phyloP scores from a whole-genome alignment of 2,797 vertebrate genomes.

The Alauda arvensis region DNA sequence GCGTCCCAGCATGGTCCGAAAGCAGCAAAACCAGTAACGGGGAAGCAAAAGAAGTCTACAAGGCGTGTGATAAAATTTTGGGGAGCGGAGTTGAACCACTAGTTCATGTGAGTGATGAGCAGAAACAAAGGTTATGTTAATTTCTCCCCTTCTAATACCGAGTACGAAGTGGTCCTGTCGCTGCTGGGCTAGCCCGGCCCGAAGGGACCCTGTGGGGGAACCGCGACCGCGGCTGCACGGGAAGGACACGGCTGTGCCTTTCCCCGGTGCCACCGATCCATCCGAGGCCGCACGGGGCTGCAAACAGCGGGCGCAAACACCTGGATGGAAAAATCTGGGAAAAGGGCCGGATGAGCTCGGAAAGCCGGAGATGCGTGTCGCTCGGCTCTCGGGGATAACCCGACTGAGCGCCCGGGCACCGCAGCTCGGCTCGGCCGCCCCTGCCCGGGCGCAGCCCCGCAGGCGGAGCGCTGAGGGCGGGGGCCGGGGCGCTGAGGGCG shows the following conservation, averaged over 20 bases:
- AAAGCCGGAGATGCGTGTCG: not conserved
- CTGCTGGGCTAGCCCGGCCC: not conserved
- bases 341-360: not conserved
- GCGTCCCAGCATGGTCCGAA: accelerated
- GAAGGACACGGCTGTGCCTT: not conserved
- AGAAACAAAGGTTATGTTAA: accelerated
- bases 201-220: accelerated
- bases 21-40: accelerated
- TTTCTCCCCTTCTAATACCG: not conserved
- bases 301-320: not conserved
- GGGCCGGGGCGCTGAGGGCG: not conserved
- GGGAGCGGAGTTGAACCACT: accelerated
- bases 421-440: accelerated
- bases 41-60: accelerated
- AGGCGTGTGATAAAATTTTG: not conserved
- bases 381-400: not conserved
- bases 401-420: accelerated
- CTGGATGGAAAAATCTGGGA: not conserved
- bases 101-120: accelerated
- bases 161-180: accelerated
- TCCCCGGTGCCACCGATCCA: accelerated
- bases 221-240: accelerated
- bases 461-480: not conserved
- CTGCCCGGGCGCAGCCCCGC: no score
- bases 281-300: not conserved